Conservation (phyloP, 2,797 vertebrate species). For the Chaetophractus vellerosus region DNA sequence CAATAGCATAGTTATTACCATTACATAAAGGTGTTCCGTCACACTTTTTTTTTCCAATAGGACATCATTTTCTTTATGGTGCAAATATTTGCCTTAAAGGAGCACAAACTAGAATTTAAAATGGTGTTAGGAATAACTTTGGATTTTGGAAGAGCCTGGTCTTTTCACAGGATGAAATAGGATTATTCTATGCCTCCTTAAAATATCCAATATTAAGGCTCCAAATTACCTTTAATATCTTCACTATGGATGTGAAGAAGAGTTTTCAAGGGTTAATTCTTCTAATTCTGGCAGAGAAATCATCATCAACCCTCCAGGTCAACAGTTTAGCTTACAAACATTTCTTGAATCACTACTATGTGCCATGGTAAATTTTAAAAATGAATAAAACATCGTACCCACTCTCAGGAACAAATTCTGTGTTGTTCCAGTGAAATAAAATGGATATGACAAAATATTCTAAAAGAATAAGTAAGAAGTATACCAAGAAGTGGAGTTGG, state of each 20-base stretch:
- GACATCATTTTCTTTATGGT: not conserved
- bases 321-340: constrained; percentile 8
- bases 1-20: not conserved
- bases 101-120: not conserved
- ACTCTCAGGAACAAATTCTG: constrained; percentile 1
- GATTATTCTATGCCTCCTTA: constrained; percentile 35
- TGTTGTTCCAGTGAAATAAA: not conserved
- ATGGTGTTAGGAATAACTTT: not conserved
- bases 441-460: not conserved
- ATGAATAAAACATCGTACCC: not conserved
- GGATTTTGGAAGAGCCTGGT: not conserved
- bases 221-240: not conserved
- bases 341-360: not conserved
- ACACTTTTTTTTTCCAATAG: not conserved
- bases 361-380: not conserved
- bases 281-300: not conserved
- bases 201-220: not conserved
- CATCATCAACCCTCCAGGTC: not conserved
- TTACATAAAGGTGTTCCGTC: not conserved
- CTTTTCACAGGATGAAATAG: not conserved
- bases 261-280: constrained; percentile 59
- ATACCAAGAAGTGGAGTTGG: not conserved
- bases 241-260: not conserved
- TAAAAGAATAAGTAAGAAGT: not conserved
- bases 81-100: not conserved